Evolutionary conservation across 2,888 invertebrate genomes (phyloP).

Genomic region (Conistra vaccinii): DNA sequence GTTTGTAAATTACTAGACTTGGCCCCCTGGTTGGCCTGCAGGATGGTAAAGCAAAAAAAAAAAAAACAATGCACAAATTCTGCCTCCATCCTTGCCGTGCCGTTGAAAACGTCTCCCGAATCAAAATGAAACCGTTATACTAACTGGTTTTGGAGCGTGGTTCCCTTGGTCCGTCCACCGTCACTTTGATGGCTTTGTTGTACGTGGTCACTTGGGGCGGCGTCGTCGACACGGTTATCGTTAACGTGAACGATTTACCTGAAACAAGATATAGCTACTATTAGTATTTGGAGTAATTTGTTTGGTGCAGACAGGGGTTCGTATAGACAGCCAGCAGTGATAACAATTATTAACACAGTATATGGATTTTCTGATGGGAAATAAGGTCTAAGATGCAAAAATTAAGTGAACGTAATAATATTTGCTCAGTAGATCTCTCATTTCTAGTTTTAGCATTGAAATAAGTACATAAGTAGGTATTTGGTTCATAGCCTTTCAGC

Average conservation of each 20-base stretch:
- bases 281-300: not conserved
- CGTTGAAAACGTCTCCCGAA: not conserved
- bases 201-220: slow-evolving; percentile 99
- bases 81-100: not conserved
- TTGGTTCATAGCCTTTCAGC: not conserved
- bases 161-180: slow-evolving; percentile 99
- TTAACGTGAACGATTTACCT: slow-evolving; percentile 99
- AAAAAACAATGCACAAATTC: not conserved
- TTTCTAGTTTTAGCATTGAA: not conserved
- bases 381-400: not conserved
- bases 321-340: too few relatives aligned
- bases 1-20: too few relatives aligned
- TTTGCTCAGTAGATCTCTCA: not conserved
- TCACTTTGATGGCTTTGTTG: slow-evolving; percentile 99
- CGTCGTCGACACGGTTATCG: slow-evolving; percentile 97
- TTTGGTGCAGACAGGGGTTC: not conserved
- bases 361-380: too few relatives aligned
- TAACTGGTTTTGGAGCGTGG: slow-evolving; percentile 97
- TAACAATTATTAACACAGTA: not conserved
- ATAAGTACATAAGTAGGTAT: not conserved
- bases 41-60: too few relatives aligned
- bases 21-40: too few relatives aligned
- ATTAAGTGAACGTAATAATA: not conserved
- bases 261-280: slow-evolving; percentile 77
- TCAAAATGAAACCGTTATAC: slow-evolving; percentile 68